Percentiles rank a stretch among this genome's conserved stretches.
These are phyloP conservation scores for Hemicordylus capensis DNA, from an alignment of 2,113 vertebrate species.

Conservation along the genomic window DNA sequence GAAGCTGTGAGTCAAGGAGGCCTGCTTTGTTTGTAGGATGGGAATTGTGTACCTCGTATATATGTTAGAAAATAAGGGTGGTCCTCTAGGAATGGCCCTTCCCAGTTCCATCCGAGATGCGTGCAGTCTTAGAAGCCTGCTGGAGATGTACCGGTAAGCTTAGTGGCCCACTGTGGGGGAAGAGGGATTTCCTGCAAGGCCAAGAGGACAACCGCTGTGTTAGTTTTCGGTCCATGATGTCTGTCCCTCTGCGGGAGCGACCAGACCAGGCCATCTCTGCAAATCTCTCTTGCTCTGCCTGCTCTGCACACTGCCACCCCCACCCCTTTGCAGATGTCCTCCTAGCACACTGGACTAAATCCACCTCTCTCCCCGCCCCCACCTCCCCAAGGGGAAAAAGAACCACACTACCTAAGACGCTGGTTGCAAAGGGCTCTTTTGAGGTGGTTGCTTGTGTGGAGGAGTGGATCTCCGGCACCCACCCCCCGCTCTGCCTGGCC, in stretches of 20 bases:
- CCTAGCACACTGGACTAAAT: not conserved
- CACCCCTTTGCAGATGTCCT: not conserved
- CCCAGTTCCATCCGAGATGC: not conserved
- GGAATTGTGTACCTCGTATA: not conserved
- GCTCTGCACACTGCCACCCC: not conserved
- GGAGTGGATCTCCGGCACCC: too few species aligned
- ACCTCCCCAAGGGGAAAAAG: not conserved
- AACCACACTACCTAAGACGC: not conserved
- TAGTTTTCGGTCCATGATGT: not conserved
- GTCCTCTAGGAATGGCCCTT: not conserved
- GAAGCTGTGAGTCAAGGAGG: not conserved
- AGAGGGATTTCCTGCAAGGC: not conserved
- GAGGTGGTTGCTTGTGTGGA: not conserved
- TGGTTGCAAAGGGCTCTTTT: not conserved
- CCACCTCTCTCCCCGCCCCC: too few species aligned
- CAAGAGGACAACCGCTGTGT: not conserved
- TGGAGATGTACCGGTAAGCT: not conserved
- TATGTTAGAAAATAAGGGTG: not conserved
- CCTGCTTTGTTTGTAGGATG: not conserved
- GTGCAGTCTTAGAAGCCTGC: not conserved
- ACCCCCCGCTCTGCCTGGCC: too few species aligned
- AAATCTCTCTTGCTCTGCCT: fast-evolving
- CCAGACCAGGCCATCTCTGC: not conserved
- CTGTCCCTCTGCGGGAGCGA: not conserved
- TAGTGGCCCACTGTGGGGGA: too few species aligned